phyloP scores from a whole-genome alignment of 2,888 invertebrate genomes.

The Dascillus cervinus region DNA sequence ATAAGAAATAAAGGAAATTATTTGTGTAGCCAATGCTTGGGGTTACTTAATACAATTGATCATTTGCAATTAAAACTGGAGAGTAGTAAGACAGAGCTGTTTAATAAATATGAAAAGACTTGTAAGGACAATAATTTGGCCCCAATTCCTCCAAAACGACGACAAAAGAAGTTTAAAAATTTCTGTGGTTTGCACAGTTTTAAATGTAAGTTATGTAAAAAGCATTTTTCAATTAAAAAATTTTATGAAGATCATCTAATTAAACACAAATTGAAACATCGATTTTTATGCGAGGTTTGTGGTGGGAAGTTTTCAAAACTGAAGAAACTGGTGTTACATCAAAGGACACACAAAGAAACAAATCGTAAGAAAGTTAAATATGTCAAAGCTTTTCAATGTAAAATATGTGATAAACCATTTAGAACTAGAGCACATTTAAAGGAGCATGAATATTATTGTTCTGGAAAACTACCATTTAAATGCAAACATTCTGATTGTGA shows the following conservation, averaged over 20 bases:
- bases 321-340: conserved; percentile 23
- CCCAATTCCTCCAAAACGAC: conserved; percentile 3
- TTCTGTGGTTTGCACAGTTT: conserved; percentile 20
- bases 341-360: conserved; percentile 11
- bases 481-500: conserved; percentile 32
- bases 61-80: conserved; percentile 37
- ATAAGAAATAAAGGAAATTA: conserved; percentile 25
- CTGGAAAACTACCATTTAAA: conserved; percentile 31
- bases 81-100: conserved; percentile 29
- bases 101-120: conserved; percentile 30
- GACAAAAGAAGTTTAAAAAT: conserved; percentile 15
- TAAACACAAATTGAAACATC: conserved; percentile 26
- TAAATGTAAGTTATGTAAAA: conserved; percentile 34
- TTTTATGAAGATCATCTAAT: conserved; percentile 29
- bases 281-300: conserved; percentile 35
- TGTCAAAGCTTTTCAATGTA: conserved; percentile 28
- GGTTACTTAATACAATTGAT: conserved; percentile 39
- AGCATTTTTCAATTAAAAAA: conserved; percentile 27
- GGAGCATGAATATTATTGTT: conserved; percentile 37
- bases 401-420: conserved; percentile 32
- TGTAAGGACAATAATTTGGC: conserved; percentile 21
- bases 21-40: conserved; percentile 39
- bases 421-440: conserved; percentile 33
- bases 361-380: conserved; percentile 18
- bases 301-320: conserved; percentile 27